A percentile compares a stretch with the other conserved stretches of the same genome.
Conservation (phyloP, 1,140 invertebrate species). For the Dendrolimus kikuchii region DNA sequence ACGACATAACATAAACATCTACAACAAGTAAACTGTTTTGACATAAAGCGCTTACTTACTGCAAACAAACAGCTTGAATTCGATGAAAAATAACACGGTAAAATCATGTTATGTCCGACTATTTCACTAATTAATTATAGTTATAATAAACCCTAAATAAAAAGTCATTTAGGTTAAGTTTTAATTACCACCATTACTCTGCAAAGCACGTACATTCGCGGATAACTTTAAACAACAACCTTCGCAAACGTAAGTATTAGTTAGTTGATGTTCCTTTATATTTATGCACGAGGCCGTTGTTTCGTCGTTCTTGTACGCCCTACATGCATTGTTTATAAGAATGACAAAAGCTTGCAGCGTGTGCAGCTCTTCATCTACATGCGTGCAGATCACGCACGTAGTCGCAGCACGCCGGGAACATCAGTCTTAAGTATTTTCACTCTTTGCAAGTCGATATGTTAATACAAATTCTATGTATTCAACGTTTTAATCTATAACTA, state of each 20-base stretch:
- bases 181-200: no score
- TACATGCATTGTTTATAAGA: slow-evolving; percentile 29
- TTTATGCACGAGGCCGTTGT: slow-evolving; percentile 21
- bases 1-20: no score
- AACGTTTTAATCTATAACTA: background rate
- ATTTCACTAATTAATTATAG: no score
- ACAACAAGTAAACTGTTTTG: no score
- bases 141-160: no score
- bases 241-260: slow-evolving; percentile 6
- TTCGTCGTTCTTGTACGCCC: slow-evolving; percentile 24
- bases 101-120: no score
- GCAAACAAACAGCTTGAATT: no score
- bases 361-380: slow-evolving; percentile 47
- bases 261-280: slow-evolving; percentile 3
- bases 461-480: slow-evolving; percentile 13
- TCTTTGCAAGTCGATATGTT: slow-evolving; percentile 53
- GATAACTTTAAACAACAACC: background rate
- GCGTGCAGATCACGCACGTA: slow-evolving; percentile 19
- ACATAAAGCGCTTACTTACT: no score
- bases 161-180: no score
- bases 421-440: slow-evolving; percentile 48
- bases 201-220: no score
- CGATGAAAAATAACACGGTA: no score
- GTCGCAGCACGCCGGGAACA: slow-evolving; percentile 24
- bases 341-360: slow-evolving; percentile 24